These are phyloP conservation scores for Drosophila anomalipes DNA, from an alignment of 2,888 invertebrate species.

Conservation along the genomic window DNA sequence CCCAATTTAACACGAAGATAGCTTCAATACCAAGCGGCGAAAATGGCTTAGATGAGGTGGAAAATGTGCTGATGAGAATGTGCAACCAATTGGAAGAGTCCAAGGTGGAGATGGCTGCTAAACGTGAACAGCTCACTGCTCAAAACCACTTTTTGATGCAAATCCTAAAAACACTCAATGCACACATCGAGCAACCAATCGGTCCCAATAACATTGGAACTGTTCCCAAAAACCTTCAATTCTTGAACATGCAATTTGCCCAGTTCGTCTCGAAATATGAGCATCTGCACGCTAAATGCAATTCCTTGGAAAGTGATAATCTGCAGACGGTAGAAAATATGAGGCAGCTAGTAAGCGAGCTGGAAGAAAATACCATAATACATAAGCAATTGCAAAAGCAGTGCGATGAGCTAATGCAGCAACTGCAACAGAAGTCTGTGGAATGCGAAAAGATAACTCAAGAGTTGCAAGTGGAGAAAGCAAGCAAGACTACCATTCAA, in stretches of 20 bases:
- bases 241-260: not conserved
- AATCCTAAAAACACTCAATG: not conserved
- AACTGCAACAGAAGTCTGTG: not conserved
- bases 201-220: not conserved
- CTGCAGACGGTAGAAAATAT: not conserved
- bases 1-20: not conserved
- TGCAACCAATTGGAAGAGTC: constrained; percentile 27
- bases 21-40: not conserved
- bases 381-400: not conserved
- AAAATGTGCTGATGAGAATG: constrained; percentile 44
- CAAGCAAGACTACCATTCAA: not conserved
- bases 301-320: not conserved
- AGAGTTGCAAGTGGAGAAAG: not conserved
- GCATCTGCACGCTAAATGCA: not conserved
- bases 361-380: not conserved
- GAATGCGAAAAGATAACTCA: not conserved
- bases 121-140: not conserved
- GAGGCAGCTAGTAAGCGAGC: not conserved
- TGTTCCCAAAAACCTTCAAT: not conserved
- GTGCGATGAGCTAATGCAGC: not conserved
- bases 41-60: constrained; percentile 45
- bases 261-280: not conserved
- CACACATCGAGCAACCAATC: not conserved
- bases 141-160: not conserved
- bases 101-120: not conserved